Evolutionary conservation across 2,888 invertebrate species (phyloP), one percentile per base, ranked within the genome.

Genomic region (Acanthosoma haemorrhoidale): DNA sequence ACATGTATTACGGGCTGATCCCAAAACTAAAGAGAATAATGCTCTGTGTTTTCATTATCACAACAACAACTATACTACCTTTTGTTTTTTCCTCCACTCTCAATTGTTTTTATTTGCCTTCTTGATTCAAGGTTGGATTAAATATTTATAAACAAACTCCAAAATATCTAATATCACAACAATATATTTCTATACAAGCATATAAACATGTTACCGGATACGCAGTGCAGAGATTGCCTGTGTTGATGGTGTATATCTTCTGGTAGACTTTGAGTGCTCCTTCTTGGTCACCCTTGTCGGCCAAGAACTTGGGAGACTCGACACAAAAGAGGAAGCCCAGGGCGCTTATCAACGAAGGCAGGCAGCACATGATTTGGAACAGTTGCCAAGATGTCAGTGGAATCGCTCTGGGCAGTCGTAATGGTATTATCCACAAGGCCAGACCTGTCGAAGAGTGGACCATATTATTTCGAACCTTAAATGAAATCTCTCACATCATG

Each of bases 221-320:
- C 0, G 83, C 83, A 1, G 86, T 83, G 57, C 80, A 80, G 0
- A 86, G 80, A 68, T 84, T 82, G 4, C 89, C 86, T 1, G 85
- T 87, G 76, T 92, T 92, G 68, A 84, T 77, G 0, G 81, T 77
- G 77, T 88, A 91, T 31, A 92, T 88, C 73, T 77, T 82, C 72
- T 81, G 81, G 74, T 90, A 86, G 2, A 89, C 83, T 4, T 80
- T 76, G 74, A 90, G 77, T 0, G 90, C 90, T 76, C 88, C 86
- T 11, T 85, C 83, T 72, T 86, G 86, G 57, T 84, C 81, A 1
- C 88, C 87, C 58, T 86, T 82, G 1, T 88, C 85, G 84, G 91
- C 87, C 4, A 91, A 81, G 79, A 89, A 91, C 79, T 90, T 90
- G 4, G 91, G 91, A 77, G 90, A 91, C 79, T 92, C 92, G 0